A percentile compares a stretch with the other conserved stretches of the same genome.
Evolutionary conservation across 2,888 invertebrate genomes (phyloP).

Genomic region (Erebia epiphron): DNA sequence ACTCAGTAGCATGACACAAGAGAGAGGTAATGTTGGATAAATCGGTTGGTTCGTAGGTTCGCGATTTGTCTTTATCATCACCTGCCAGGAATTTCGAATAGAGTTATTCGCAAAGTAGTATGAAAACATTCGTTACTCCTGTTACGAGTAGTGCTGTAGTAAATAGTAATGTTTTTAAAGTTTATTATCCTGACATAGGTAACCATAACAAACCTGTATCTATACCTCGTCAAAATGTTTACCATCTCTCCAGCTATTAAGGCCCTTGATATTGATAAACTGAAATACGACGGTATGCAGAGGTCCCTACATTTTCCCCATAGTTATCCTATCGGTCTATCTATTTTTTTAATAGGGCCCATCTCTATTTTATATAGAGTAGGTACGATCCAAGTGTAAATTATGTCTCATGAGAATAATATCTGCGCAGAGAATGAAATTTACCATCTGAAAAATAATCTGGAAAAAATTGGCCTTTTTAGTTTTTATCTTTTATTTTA

Average conservation of each 20-base stretch:
- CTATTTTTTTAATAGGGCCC: constrained; percentile 16
- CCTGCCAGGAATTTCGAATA: too few relatives aligned
- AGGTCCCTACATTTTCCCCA: constrained; percentile 9
- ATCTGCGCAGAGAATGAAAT: neutral
- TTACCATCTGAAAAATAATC: neutral
- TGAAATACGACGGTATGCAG: constrained; percentile 34
- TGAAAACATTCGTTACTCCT: too few relatives aligned
- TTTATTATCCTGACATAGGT: neutral
- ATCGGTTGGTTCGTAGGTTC: too few relatives aligned
- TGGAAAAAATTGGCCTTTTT: neutral
- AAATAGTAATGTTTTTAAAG: neutral
- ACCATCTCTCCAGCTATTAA: constrained; percentile 63
- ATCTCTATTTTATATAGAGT: constrained; percentile 4
- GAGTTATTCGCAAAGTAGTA: too few relatives aligned
- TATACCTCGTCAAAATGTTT: neutral
- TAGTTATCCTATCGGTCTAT: constrained; percentile 9
- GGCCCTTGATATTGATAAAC: constrained; percentile 49
- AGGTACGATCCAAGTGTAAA: constrained; percentile 8
- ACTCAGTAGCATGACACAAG: too few relatives aligned
- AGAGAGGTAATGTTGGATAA: too few relatives aligned
- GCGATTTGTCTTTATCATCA: too few relatives aligned
- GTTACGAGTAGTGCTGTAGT: neutral
- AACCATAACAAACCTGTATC: neutral
- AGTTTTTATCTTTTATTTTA: too few relatives aligned
- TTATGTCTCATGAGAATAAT: neutral